Conservation (phyloP, 2,888 invertebrate genomes). For the Xestia xanthographa region DNA sequence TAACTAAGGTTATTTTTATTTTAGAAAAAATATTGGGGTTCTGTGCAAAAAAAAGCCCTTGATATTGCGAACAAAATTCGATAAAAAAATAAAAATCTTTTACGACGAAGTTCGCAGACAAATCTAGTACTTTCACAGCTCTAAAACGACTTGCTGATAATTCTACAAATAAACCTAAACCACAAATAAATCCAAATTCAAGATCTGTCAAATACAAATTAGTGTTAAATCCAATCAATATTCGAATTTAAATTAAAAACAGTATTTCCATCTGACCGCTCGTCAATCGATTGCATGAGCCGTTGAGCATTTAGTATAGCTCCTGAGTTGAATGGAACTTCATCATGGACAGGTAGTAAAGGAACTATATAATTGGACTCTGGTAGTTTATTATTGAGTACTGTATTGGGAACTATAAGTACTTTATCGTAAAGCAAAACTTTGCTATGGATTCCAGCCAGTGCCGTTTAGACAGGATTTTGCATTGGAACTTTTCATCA, state of each 20-base stretch:
- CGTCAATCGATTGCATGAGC: constrained; percentile 38
- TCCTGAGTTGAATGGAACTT: background rate
- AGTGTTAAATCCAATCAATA: constrained; percentile 24
- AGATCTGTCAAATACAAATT: background rate
- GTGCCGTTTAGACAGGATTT: background rate
- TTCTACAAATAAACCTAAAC: background rate
- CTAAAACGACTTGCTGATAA: background rate
- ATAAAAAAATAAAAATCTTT: too few species aligned
- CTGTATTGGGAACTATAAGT: background rate
- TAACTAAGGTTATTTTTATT: too few species aligned
- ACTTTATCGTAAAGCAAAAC: accelerated
- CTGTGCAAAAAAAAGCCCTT: too few species aligned
- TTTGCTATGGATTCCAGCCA: background rate
- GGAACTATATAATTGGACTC: background rate
- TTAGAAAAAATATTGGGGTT: too few species aligned
- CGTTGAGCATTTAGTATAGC: constrained; percentile 29
- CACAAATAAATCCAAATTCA: background rate
- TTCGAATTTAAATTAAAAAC: constrained; percentile 28
- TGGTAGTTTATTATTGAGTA: background rate
- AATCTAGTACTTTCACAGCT: too few species aligned
- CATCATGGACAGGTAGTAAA: background rate
- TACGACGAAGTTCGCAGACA: too few species aligned
- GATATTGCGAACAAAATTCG: too few species aligned
- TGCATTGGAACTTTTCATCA: background rate
- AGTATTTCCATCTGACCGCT: constrained; percentile 45